Percentiles rank a stretch among this genome's conserved stretches.
phyloP scores from a whole-genome alignment of 2,113 vertebrate species.

The Oceanodroma tethys region DNA sequence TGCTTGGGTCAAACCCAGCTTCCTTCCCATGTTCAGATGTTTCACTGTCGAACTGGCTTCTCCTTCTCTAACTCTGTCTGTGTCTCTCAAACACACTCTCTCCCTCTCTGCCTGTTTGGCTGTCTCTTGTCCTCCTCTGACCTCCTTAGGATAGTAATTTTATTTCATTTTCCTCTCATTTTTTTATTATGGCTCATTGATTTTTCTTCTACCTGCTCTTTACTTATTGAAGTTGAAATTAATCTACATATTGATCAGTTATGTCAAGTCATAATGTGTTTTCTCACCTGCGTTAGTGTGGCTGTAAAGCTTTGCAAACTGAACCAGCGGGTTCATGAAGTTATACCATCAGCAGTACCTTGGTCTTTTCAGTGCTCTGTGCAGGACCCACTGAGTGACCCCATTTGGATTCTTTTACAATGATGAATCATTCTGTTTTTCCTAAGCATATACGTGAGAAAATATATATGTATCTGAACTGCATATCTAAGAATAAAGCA shows the following conservation, averaged over 20 bases:
- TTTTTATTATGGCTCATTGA: neutral
- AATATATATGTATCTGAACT: neutral
- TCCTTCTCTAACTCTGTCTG: neutral
- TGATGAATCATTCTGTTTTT: neutral
- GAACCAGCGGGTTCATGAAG: neutral
- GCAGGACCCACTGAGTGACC: neutral
- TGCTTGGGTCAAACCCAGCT: neutral
- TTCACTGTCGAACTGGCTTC: neutral
- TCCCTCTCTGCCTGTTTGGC: neutral
- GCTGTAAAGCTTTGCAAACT: neutral
- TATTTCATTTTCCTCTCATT: neutral
- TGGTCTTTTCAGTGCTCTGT: neutral
- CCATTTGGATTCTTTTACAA: neutral
- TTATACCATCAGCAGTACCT: neutral
- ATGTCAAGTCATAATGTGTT: neutral
- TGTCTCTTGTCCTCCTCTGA: constrained; percentile 2
- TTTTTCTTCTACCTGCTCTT: neutral
- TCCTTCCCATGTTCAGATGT: neutral
- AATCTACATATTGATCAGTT: neutral
- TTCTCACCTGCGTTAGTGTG: neutral
- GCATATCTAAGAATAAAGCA: neutral
- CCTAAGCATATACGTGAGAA: neutral
- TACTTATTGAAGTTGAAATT: neutral
- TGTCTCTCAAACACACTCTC: neutral
- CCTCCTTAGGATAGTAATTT: neutral